phyloP scores from a whole-genome alignment of 2,888 invertebrate species.

The Drosophila neonasuta region DNA sequence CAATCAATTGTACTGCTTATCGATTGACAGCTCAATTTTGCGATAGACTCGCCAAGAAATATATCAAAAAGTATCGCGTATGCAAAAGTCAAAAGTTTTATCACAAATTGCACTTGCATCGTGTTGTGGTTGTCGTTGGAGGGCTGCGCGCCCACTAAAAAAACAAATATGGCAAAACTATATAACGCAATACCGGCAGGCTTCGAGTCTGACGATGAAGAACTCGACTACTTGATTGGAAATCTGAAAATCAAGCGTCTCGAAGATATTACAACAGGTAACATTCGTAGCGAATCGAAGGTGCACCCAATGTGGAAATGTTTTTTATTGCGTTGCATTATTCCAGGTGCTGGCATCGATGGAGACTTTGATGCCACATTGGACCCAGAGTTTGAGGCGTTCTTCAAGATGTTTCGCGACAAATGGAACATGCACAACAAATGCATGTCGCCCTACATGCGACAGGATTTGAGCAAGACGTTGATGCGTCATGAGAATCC shows the following conservation, averaged over 20 bases:
- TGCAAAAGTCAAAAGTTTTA: slow-evolving; percentile 35
- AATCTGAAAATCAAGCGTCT: slow-evolving; percentile 81
- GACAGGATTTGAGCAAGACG: slow-evolving; percentile 51
- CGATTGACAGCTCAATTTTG: background rate
- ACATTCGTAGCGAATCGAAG: background rate
- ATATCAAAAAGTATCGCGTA: slow-evolving; percentile 34
- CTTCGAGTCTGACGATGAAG: slow-evolving; percentile 76
- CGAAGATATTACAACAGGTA: slow-evolving; percentile 80
- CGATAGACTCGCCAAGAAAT: slow-evolving; percentile 5
- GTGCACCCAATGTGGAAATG: background rate
- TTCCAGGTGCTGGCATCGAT: slow-evolving; percentile 78
- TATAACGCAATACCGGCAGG: slow-evolving; percentile 75
- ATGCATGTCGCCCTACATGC: slow-evolving; percentile 64
- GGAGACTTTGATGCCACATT: slow-evolving; percentile 79
- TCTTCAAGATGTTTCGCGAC: slow-evolving; percentile 76
- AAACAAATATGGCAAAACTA: slow-evolving; percentile 46
- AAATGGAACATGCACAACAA: slow-evolving; percentile 78
- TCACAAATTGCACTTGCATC: slow-evolving; percentile 45
- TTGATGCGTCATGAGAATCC: slow-evolving; percentile 68
- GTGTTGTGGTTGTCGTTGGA: slow-evolving; percentile 8
- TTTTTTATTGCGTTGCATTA: background rate
- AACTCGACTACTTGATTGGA: slow-evolving; percentile 59
- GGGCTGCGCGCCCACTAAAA: slow-evolving; percentile 42
- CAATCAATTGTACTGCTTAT: background rate
- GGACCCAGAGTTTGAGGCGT: slow-evolving; percentile 65